Evolutionary conservation across 2,888 invertebrate species (phyloP).

Genomic region (Homarus gammarus): DNA sequence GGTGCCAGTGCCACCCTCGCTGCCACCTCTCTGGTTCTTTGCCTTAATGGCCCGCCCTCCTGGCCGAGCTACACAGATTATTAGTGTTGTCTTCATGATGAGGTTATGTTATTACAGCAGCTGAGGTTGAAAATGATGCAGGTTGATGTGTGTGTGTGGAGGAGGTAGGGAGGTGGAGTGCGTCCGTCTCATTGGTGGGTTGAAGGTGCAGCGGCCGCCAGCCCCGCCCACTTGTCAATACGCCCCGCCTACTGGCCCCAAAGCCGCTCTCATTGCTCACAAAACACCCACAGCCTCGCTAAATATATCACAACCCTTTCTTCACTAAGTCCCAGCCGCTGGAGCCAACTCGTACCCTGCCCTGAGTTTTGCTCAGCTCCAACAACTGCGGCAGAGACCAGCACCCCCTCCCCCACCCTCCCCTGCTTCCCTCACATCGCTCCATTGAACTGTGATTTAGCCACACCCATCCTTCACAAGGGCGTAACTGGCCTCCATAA

Average conservation of each 20-base stretch:
- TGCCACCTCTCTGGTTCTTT: background rate
- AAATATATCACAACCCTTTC: slow-evolving; percentile 31
- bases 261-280: slow-evolving; percentile 36
- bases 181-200: background rate
- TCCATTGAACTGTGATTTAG: background rate
- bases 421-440: background rate
- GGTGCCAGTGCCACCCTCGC: background rate
- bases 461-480: background rate
- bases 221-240: slow-evolving; percentile 53
- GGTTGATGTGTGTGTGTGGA: background rate
- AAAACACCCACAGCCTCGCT: slow-evolving; percentile 20
- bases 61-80: background rate
- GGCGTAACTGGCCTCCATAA: background rate
- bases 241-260: slow-evolving; percentile 39
- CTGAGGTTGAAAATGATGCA: background rate
- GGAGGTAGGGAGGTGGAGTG: slow-evolving; percentile 11
- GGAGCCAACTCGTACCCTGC: background rate
- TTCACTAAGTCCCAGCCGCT: background rate
- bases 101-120: background rate
- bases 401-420: background rate
- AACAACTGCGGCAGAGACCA: background rate
- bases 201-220: slow-evolving; percentile 1
- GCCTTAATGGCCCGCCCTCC: background rate
- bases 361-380: background rate
- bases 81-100: background rate